Base-by-base conservation (phyloP, 2,797 vertebrate species). In the Sebastiscus albofasciatus region DNA sequence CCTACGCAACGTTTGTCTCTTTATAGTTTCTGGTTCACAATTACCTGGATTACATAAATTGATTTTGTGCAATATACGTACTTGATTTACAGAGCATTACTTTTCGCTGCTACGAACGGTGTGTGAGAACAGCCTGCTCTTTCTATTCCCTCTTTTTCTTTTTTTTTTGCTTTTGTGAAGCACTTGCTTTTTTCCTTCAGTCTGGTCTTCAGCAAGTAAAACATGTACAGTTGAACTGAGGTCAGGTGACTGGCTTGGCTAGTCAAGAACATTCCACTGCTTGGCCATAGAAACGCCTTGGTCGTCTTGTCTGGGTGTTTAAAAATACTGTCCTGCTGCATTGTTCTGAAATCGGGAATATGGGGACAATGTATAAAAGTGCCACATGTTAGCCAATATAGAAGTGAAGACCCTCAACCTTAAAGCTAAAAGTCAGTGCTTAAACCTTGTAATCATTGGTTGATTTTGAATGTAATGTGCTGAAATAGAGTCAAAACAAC, bases 221-320 rank as follows among this genome's bases (percentile, higher is more conserved):
- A 67, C 36, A 39, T 31, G 58, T 75, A 72, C 72, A 67, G 65
- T 72, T 60, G 61, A 65, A 74, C 61, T 33, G 59, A 76, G 54
- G 65, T 84, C 75, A 76, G 64, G 72, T 70, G 46, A 64, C 24
- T 69, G 24, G 31, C 6, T 75, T 75, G 65, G 70, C 46, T 4
- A 2, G 49, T 59, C 42, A 24, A 71, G 65, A 68, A n/a, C 73
- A 77, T 80, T 78, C 80, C 77, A 46, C 20, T 42, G 54, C 54
- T 20, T 13, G 36, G 55, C 55, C 65, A 54, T 76, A 72, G 68
- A 83, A 78, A 42, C 52, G 39, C 54, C n/a, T 54, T 60, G 49
- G 68, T 56, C 55, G 14, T 71, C 36, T 64, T 26, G 10, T 72
- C 22, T 61, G 26, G 49, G 52, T 52, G 13, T 66, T 42, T 55